Percentiles rank a stretch among this genome's conserved stretches.
Evolutionary conservation across 2,113 vertebrate genomes (phyloP).

Genomic region (Sphyrna mokarran): DNA sequence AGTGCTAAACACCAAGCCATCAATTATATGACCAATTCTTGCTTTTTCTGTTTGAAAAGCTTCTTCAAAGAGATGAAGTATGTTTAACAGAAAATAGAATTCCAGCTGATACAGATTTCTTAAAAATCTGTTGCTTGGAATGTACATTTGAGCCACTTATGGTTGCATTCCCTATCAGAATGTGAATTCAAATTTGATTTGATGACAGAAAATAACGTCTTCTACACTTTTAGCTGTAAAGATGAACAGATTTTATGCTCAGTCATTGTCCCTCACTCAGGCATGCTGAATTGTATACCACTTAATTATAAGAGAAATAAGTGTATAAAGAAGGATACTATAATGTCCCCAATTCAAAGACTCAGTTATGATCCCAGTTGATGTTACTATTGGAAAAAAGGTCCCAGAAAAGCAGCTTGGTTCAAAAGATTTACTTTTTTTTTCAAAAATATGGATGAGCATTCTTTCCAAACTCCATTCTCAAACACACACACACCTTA

Average conservation of each 20-base stretch:
- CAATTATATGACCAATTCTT: neutral
- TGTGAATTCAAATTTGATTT: neutral
- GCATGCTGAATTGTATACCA: neutral
- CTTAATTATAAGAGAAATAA: neutral
- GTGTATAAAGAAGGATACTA: too few species aligned
- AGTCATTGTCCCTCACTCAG: neutral
- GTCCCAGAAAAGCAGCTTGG: too few species aligned
- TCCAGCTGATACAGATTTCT: neutral
- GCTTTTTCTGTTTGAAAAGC: neutral
- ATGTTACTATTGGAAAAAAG: too few species aligned
- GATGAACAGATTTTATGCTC: neutral
- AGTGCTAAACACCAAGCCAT: too few species aligned
- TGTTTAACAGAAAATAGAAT: neutral
- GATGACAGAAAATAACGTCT: neutral
- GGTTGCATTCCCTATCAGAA: neutral
- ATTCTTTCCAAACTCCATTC: too few species aligned
- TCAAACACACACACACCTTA: too few species aligned
- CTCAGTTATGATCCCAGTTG: too few species aligned
- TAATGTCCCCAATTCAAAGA: too few species aligned
- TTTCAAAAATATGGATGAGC: too few species aligned
- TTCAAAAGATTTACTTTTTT: too few species aligned
- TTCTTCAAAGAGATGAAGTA: neutral
- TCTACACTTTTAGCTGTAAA: neutral
- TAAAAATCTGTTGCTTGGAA: neutral
- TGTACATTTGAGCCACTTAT: neutral